Conservation (phyloP, 2,797 vertebrate genomes). For the Falco biarmicus region DNA sequence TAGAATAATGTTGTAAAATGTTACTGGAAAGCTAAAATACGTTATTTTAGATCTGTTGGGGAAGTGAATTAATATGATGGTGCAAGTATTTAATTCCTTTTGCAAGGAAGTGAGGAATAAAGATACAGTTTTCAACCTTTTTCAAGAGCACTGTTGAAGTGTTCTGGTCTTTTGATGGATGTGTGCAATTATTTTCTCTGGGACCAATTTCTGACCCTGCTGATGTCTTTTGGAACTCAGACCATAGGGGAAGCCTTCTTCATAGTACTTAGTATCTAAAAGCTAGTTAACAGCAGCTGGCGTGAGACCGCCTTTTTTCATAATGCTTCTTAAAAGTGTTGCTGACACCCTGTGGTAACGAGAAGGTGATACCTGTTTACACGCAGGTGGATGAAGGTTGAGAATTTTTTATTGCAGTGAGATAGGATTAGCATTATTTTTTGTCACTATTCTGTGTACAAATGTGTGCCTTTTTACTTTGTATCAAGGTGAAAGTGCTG, state of each 20-base stretch:
- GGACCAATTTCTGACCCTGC: neutral
- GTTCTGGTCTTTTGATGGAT: neutral
- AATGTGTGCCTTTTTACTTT: neutral
- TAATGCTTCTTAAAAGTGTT: neutral
- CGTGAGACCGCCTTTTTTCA: neutral
- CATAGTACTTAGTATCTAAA: neutral
- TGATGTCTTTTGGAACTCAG: neutral
- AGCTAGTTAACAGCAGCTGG: neutral
- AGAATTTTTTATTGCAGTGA: neutral
- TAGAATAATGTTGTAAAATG: neutral
- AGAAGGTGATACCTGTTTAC: neutral
- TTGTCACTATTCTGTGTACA: neutral
- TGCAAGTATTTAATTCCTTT: neutral
- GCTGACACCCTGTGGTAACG: neutral
- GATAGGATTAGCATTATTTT: neutral
- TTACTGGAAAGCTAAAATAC: neutral
- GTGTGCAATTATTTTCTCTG: neutral
- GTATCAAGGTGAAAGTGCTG: neutral
- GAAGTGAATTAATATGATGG: neutral
- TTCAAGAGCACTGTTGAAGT: neutral
- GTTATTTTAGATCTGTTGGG: neutral
- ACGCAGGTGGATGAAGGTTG: neutral
- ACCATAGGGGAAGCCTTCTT: neutral
- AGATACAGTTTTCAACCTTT: neutral
- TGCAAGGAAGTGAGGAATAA: neutral